Percentiles rank a stretch among this genome's conserved stretches.
These are phyloP conservation scores for Bombyx huttoni DNA, from an alignment of 2,888 invertebrate species.

Conservation along the genomic window DNA sequence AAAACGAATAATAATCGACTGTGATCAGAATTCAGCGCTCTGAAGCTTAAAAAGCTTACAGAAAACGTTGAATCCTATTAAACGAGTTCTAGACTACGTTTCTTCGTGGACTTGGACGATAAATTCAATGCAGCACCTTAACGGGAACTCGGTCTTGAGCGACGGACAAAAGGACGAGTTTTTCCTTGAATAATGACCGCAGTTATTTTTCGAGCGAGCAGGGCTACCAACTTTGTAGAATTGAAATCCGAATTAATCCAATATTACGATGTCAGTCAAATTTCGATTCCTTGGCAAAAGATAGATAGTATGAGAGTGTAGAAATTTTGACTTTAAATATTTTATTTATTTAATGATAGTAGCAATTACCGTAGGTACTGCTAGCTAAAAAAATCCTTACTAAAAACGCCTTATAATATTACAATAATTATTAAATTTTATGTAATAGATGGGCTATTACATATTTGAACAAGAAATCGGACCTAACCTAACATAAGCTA, in stretches of 20 bases:
- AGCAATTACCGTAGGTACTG: no score
- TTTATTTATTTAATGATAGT: no score
- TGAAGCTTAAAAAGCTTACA: conserved; percentile 34
- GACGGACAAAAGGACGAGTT: conserved; percentile 13
- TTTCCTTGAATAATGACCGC: conserved; percentile 17
- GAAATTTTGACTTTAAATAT: no score
- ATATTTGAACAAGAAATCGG: no score
- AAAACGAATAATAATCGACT: neutral
- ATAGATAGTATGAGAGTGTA: no score
- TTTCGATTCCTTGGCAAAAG: no score
- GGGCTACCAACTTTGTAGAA: neutral
- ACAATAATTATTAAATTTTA: no score
- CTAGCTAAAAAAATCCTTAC: no score
- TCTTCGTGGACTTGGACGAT: conserved; percentile 31
- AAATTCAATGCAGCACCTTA: conserved; percentile 16
- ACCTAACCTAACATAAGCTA: no score
- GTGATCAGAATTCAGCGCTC: conserved; percentile 17
- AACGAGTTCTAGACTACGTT: conserved; percentile 23
- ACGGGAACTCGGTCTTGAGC: conserved; percentile 8
- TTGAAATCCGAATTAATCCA: neutral
- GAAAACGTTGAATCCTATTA: conserved; percentile 47
- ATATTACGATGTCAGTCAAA: no score
- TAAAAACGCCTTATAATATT: no score
- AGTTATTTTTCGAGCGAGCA: conserved; percentile 6
- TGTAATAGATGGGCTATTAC: no score